These are phyloP conservation scores for Cheilosia variabilis DNA, from an alignment of 2,888 invertebrate genomes.

Conservation along the genomic window DNA sequence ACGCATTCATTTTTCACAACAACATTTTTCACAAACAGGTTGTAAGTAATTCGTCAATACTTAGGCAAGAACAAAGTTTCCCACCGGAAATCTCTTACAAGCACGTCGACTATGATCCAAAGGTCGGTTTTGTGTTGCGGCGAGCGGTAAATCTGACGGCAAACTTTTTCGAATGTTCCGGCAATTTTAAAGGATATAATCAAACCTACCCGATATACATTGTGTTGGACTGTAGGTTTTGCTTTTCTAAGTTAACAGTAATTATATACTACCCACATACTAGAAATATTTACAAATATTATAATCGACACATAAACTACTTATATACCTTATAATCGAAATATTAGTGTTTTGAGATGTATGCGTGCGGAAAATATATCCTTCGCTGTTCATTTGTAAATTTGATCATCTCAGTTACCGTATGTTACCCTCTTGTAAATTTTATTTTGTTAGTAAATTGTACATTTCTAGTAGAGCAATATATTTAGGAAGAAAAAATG, in stretches of 20 bases:
- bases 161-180: constrained; percentile 26
- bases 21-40: constrained; percentile 63
- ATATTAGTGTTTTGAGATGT: constrained; percentile 48
- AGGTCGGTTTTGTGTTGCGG: constrained; percentile 78
- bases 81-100: constrained; percentile 76
- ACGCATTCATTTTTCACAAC: constrained; percentile 35
- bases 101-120: constrained; percentile 77
- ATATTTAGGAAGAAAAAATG: no score
- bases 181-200: constrained; percentile 10
- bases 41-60: constrained; percentile 76
- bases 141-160: constrained; percentile 44
- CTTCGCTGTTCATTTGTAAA: constrained; percentile 60
- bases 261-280: neutral
- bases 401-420: constrained; percentile 41
- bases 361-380: constrained; percentile 21
- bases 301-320: constrained; percentile 30
- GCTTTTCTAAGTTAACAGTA: constrained; percentile 1
- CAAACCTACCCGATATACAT: constrained; percentile 41
- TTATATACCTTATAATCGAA: constrained; percentile 8
- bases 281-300: constrained; percentile 15
- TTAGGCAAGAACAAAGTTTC: constrained; percentile 74
- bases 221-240: constrained; percentile 55
- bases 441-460: constrained; percentile 44
- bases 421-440: constrained; percentile 50
- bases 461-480: constrained; percentile 19